Base-by-base conservation (phyloP, 1,140 invertebrate species). In the Zelostemma sp. region DNA sequence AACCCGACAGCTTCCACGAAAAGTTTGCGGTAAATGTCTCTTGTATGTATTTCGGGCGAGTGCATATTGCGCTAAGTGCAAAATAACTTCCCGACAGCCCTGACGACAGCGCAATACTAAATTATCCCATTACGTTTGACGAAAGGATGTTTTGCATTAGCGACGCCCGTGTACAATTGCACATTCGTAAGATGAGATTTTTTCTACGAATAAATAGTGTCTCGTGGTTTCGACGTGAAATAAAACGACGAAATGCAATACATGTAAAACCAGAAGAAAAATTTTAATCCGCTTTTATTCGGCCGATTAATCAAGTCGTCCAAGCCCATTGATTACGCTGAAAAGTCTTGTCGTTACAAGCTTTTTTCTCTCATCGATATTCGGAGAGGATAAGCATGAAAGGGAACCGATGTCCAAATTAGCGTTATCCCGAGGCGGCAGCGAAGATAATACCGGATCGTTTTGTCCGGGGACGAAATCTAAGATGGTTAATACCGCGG, bases 51-150 rank as follows among this genome's bases (percentile, higher is more conserved):
- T 40, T 33, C 55, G 33, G 45, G 12, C 6, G 54, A 35, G 70
- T 50, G 43, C 17, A 28, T 43, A 31, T 11, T 46, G 25, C 6
- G 35, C 9, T 18, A 25, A 51, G 40, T 16, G 63, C 53, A 57
- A 71, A 70, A 71, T 71, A 71, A 71, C 33, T 67, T 25, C 56
- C 55, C 35, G 35, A 38, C 35, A 38, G 2, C 9, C 11, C 3
- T 11, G 35, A 38, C 35, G 35, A 38, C 35, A 11, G 35, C 14
- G 35, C 35, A 12, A 9, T 12, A 15, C 40, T 15, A 15, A 41
- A 41, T 12, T 14, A 15, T 12, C 8, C 14, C 40, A 15, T 41
- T 38, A 38, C 35, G 12, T 38, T 41, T 41, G n/a, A 3, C 14
- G 1, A 15, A 15, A 14, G 35, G 1, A 25, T 25, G 21, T 25